phyloP scores from a whole-genome alignment of 2,113 vertebrate species.

The Parus major region DNA sequence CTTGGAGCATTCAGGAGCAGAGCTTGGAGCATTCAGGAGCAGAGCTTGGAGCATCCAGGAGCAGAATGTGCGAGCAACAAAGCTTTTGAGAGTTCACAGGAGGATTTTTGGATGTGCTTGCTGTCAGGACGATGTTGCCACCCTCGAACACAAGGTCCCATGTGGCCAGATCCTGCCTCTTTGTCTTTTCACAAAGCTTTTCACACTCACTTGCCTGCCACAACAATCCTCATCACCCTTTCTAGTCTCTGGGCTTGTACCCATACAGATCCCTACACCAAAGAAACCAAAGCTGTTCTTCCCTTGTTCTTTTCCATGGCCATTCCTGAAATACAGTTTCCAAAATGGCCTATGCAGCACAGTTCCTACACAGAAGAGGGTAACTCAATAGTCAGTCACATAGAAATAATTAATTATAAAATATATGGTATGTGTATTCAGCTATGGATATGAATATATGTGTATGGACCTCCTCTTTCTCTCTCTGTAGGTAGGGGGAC shows the following conservation, averaged over 20 bases:
- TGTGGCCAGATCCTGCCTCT: background rate
- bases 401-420: background rate
- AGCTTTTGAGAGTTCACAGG: background rate
- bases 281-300: background rate
- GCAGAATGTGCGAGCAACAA: background rate
- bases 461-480: background rate
- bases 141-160: accelerated
- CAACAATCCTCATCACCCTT: background rate
- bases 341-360: background rate
- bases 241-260: background rate
- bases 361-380: background rate
- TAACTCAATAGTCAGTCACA: background rate
- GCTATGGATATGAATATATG: background rate
- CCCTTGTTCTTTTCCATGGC: background rate
- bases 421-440: background rate
- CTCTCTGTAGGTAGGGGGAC: background rate
- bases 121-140: background rate
- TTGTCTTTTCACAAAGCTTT: background rate
- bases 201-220: background rate
- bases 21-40: no score
- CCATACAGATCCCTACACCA: background rate
- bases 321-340: background rate
- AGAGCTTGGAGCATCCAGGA: background rate
- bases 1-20: background rate
- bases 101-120: background rate